Conservation (phyloP, 2,888 invertebrate species). For the Agonopterix subpropinquella region DNA sequence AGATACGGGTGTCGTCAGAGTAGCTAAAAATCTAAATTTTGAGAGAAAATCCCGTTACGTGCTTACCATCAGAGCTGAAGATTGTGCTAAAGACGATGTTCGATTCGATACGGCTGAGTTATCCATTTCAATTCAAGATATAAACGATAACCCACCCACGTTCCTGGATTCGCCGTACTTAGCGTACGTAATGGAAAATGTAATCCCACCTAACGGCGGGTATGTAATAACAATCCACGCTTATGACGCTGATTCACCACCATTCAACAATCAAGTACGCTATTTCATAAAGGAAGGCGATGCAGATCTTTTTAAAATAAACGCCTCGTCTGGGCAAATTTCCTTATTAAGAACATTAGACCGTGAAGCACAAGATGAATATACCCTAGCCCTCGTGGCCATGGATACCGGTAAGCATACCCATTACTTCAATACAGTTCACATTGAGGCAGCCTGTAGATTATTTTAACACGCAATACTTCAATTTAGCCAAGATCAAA, state of each 20-base stretch:
- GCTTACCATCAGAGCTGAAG: constrained; percentile 90
- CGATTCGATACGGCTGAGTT: constrained; percentile 87
- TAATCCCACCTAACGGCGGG: constrained; percentile 86
- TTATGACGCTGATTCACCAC: constrained; percentile 93
- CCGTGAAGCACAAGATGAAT: constrained; percentile 89
- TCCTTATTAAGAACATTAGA: constrained; percentile 88
- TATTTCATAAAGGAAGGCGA: constrained; percentile 97
- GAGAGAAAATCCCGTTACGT: constrained; percentile 91
- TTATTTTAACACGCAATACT: no score
- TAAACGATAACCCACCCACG: constrained; percentile 95
- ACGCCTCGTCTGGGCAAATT: constrained; percentile 94
- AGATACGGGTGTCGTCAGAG: constrained; percentile 92
- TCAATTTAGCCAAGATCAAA: no score
- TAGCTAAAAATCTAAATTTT: constrained; percentile 95
- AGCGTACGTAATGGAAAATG: constrained; percentile 95
- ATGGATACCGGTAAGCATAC: constrained; percentile 91
- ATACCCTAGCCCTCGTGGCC: constrained; percentile 89
- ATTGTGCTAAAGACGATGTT: constrained; percentile 85
- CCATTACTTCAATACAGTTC: no score
- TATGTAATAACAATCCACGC: constrained; percentile 90
- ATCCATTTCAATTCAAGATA: constrained; percentile 89
- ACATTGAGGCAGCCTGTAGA: no score
- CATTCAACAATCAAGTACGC: constrained; percentile 91
- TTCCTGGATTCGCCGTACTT: constrained; percentile 96
- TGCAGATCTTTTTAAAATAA: constrained; percentile 92